These are phyloP conservation scores for Limnothrissa miodon DNA, from an alignment of 2,113 vertebrate genomes.

Conservation along the genomic window DNA sequence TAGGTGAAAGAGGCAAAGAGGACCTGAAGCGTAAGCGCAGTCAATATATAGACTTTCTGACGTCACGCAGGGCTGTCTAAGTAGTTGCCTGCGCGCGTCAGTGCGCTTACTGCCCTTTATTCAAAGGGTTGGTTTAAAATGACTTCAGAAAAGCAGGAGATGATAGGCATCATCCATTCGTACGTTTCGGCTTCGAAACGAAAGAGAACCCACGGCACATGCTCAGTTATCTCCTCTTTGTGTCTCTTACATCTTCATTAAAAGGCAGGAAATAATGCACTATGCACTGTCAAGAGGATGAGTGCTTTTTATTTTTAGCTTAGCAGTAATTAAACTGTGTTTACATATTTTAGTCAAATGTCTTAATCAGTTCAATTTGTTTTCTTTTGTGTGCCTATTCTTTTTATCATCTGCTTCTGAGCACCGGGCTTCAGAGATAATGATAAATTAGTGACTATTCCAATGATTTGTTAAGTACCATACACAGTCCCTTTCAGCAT, in stretches of 20 bases:
- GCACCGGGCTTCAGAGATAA: background rate
- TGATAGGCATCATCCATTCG: no score
- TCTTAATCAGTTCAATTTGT: background rate
- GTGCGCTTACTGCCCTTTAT: no score
- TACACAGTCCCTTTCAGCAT: background rate
- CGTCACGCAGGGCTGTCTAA: no score
- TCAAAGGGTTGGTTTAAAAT: no score
- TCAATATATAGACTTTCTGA: no score
- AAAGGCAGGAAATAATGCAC: background rate
- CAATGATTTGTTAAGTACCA: background rate
- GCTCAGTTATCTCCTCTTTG: no score
- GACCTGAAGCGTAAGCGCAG: no score
- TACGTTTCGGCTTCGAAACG: no score
- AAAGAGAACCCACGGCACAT: no score
- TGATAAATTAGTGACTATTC: background rate
- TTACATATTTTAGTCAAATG: background rate
- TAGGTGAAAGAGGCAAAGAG: no score
- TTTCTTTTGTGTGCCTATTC: background rate
- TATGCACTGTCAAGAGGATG: background rate
- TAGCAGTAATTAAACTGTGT: background rate
- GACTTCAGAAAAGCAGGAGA: no score
- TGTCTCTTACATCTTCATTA: background rate
- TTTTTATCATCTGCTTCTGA: background rate
- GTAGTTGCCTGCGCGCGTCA: no score
- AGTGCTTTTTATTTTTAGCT: background rate